phyloP scores from a whole-genome alignment of 2,888 invertebrate genomes.

The Pasiphila rectangulata region DNA sequence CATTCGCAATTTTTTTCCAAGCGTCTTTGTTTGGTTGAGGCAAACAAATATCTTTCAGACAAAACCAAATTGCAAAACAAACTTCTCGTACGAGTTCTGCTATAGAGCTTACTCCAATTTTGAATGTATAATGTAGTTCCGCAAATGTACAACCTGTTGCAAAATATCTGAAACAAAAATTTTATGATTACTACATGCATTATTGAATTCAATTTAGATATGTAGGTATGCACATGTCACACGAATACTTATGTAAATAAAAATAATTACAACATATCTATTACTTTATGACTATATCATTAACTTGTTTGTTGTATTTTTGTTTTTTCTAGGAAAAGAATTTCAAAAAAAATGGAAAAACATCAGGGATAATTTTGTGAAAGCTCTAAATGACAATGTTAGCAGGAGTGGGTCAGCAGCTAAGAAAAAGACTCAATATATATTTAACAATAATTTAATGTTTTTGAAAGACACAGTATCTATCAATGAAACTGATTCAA shows the following conservation, averaged over 20 bases:
- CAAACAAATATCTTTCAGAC: no score
- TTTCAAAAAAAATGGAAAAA: conserved; percentile 28
- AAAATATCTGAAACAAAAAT: conserved; percentile 28
- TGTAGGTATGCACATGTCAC: no score
- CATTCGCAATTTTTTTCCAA: conserved; percentile 29
- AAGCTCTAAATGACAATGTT: conserved; percentile 24
- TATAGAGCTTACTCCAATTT: conserved; percentile 31
- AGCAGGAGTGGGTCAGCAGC: conserved; percentile 26
- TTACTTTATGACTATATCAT: no score
- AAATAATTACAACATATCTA: no score
- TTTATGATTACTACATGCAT: no score
- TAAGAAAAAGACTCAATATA: conserved; percentile 26
- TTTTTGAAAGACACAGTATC: conserved; percentile 28
- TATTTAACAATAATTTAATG: conserved; percentile 28
- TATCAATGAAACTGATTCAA: conserved; percentile 20
- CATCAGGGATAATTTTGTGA: conserved; percentile 25
- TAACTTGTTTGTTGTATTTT: no score
- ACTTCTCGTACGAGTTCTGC: conserved; percentile 36
- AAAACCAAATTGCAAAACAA: no score
- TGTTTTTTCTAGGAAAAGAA: conserved; percentile 25
- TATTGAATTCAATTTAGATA: no score
- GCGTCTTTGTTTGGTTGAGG: conserved; percentile 29
- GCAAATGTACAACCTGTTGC: conserved; percentile 24
- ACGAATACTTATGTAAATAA: no score
- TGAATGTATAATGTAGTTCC: conserved; percentile 18